These are phyloP conservation scores for Mesaphorura yosii DNA, from an alignment of 1,140 invertebrate species.

Conservation along the genomic window DNA sequence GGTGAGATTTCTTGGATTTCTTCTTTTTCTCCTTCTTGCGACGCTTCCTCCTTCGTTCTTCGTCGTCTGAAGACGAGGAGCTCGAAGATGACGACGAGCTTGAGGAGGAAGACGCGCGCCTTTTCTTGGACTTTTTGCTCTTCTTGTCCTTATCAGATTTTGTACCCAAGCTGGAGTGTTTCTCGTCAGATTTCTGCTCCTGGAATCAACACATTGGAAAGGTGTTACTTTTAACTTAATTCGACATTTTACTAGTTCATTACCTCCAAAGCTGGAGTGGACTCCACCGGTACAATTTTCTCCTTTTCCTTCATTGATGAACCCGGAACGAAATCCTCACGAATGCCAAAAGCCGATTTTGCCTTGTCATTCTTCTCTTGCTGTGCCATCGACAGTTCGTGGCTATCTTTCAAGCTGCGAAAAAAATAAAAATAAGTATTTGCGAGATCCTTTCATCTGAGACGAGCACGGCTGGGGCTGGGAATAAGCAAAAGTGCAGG, in stretches of 20 bases:
- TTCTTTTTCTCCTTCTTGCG: slow-evolving; percentile 25
- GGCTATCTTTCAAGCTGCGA: slow-evolving; percentile 80
- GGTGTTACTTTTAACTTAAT: no score
- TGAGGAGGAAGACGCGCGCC: slow-evolving; percentile 6
- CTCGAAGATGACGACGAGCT: slow-evolving; percentile 20
- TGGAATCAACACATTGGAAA: background rate
- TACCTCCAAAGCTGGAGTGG: background rate
- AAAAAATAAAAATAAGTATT: slow-evolving; percentile 32
- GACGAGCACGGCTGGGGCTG: no score
- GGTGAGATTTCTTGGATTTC: slow-evolving; percentile 27
- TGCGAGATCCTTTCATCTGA: no score
- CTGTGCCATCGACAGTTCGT: slow-evolving; percentile 91
- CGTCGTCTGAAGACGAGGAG: slow-evolving; percentile 14
- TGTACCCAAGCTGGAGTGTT: no score
- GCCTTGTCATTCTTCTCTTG: slow-evolving; percentile 87
- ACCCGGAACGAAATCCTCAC: slow-evolving; percentile 84
- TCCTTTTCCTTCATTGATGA: slow-evolving; percentile 45
- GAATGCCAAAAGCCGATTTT: slow-evolving; percentile 87
- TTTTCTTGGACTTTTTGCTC: slow-evolving; percentile 20
- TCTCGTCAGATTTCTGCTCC: background rate
- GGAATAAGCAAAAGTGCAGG: background rate
- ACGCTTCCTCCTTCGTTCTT: slow-evolving; percentile 17
- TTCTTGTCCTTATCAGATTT: slow-evolving; percentile 17
- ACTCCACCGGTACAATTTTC: background rate
- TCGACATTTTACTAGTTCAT: background rate